Evolutionary conservation across 2,888 invertebrate genomes (phyloP).

Genomic region (Apantesis nais): DNA sequence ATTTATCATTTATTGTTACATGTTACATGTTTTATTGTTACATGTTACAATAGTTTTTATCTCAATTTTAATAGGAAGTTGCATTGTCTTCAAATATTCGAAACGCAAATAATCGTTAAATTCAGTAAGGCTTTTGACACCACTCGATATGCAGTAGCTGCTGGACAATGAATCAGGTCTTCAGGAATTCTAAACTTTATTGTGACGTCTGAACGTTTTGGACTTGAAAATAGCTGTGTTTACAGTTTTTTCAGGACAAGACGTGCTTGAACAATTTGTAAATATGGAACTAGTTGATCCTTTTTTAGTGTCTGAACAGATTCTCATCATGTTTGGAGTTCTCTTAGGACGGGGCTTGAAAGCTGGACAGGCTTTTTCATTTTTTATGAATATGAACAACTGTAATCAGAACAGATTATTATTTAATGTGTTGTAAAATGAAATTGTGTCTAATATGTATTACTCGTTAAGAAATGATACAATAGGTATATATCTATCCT

Average conservation of each 20-base stretch:
- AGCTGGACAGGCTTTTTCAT: background rate
- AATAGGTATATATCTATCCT: no score
- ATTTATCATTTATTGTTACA: no score
- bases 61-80: background rate
- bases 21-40: no score
- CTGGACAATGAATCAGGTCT: background rate
- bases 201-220: background rate
- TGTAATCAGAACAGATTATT: background rate
- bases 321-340: background rate
- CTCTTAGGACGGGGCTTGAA: background rate
- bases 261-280: constrained; percentile 1
- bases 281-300: background rate
- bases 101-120: background rate
- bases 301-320: background rate
- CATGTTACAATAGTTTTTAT: background rate
- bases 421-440: background rate
- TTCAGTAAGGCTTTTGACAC: background rate
- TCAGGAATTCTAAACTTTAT: background rate
- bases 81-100: background rate
- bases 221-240: background rate
- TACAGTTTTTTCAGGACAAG: background rate
- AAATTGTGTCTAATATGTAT: no score
- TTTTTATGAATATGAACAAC: background rate
- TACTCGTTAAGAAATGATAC: no score
- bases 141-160: background rate